phyloP scores from a whole-genome alignment of 2,113 vertebrate species.

The Erpornis zantholeuca region DNA sequence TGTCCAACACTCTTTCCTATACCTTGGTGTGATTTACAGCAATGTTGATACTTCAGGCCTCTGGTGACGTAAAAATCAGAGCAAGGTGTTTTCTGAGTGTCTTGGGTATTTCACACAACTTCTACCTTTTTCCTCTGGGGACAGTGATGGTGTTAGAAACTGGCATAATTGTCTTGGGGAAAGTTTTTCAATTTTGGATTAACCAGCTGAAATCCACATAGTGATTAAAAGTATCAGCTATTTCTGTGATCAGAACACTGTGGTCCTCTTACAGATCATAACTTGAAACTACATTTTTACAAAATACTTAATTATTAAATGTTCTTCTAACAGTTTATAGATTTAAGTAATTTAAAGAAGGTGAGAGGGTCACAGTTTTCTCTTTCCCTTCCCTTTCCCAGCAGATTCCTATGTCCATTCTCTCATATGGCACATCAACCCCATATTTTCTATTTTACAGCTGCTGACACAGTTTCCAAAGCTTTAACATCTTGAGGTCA shows the following conservation, averaged over 20 bases:
- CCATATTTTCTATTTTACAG: neutral
- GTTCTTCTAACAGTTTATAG: neutral
- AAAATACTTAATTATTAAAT: neutral
- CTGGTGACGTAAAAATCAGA: neutral
- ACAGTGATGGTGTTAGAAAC: neutral
- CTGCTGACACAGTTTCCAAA: neutral
- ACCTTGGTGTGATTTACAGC: neutral
- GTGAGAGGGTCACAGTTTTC: neutral
- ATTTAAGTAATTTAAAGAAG: neutral
- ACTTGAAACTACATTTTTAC: neutral
- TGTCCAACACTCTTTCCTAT: neutral
- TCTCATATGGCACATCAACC: neutral
- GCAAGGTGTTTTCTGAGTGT: neutral
- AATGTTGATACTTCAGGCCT: neutral
- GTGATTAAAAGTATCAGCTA: neutral
- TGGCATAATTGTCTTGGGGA: neutral
- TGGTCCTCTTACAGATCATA: neutral
- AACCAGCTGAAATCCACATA: neutral
- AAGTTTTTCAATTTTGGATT: neutral
- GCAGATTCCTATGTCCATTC: neutral
- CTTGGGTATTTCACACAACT: neutral
- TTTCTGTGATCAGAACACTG: neutral
- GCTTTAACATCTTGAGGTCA: neutral
- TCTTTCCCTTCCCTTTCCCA: neutral
- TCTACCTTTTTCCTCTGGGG: neutral